Conservation (phyloP, 2,797 vertebrate species). For the Coendou prehensilis region DNA sequence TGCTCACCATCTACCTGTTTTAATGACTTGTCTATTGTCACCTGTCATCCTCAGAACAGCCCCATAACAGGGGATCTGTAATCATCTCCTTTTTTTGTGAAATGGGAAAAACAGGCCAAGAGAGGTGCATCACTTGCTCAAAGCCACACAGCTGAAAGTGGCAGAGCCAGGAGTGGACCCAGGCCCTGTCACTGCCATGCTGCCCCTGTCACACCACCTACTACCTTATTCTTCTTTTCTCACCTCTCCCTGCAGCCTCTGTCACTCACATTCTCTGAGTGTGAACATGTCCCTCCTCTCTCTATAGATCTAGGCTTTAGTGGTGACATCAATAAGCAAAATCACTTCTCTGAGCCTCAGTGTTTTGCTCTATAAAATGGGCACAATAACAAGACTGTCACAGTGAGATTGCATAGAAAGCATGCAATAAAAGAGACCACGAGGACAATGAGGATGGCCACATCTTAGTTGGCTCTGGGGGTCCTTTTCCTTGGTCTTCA, state of each 20-base stretch:
- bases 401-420: background rate
- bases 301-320: background rate
- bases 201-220: accelerated
- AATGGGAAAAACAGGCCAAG: background rate
- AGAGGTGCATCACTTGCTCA: background rate
- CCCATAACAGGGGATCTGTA: background rate
- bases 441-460: accelerated
- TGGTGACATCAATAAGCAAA: background rate
- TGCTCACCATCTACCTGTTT: background rate
- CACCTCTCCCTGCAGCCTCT: background rate
- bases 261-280: background rate
- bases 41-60: background rate
- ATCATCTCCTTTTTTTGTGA: background rate
- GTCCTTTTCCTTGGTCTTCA: background rate
- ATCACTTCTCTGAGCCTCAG: background rate
- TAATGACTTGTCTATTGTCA: background rate
- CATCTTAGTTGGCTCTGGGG: no score
- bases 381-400: background rate
- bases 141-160: background rate
- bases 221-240: background rate
- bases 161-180: background rate
- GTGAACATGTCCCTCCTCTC: background rate
- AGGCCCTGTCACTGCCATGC: background rate
- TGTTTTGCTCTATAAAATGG: background rate
- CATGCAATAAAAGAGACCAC: background rate